phyloP scores from a whole-genome alignment of 2,888 invertebrate genomes.

The Chesias legatella region DNA sequence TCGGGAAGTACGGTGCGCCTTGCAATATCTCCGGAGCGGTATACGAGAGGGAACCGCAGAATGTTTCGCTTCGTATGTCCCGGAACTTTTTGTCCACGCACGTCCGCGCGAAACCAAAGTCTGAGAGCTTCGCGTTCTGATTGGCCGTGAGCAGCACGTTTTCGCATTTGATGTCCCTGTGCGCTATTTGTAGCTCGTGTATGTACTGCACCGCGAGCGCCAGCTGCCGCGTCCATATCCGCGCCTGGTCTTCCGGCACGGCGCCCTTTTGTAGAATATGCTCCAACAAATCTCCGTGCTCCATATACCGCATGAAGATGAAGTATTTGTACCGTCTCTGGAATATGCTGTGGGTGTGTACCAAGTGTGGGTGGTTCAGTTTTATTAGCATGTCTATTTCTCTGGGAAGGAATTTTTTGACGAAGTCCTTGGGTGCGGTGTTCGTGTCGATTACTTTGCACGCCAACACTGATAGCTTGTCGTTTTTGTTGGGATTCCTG shows the following conservation, averaged over 20 bases:
- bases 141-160: conserved; percentile 87
- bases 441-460: conserved; percentile 88
- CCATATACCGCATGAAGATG: conserved; percentile 87
- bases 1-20: conserved; percentile 86
- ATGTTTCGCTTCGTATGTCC: conserved; percentile 86
- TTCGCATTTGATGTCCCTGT: conserved; percentile 91
- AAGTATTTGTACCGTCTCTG: conserved; percentile 85
- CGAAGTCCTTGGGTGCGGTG: conserved; percentile 88
- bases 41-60: conserved; percentile 92
- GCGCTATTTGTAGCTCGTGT: conserved; percentile 87
- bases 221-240: conserved; percentile 86
- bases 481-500: conserved; percentile 62
- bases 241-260: conserved; percentile 84
- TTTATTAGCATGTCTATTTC: conserved; percentile 89
- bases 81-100: conserved; percentile 63
- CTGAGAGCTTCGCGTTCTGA: conserved; percentile 88
- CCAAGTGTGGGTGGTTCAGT: conserved; percentile 89
- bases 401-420: conserved; percentile 89
- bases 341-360: conserved; percentile 89
- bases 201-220: conserved; percentile 86
- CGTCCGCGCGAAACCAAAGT: conserved; percentile 88
- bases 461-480: conserved; percentile 75
- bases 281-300: conserved; percentile 89
- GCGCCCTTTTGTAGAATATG: conserved; percentile 84
- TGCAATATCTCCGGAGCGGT: conserved; percentile 93